phyloP scores from a whole-genome alignment of 2,888 invertebrate species.

The Drosophila lutescens region DNA sequence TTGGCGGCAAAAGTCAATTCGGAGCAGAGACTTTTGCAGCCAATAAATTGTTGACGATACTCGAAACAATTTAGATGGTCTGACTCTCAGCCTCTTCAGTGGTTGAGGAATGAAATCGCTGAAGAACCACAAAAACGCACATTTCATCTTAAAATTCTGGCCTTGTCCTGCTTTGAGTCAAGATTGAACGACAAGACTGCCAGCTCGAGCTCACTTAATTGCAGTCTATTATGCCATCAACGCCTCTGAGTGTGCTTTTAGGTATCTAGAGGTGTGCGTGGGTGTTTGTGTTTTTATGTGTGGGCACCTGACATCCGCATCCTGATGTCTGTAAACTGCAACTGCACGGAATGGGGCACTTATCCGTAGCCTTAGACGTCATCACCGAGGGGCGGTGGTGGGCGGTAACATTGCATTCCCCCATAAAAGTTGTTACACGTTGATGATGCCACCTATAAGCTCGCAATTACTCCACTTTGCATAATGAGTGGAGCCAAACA shows the following conservation, averaged over 20 bases:
- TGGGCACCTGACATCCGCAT: conserved; percentile 61
- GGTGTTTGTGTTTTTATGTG: conserved; percentile 29
- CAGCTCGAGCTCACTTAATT: conserved; percentile 74
- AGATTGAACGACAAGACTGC: conserved; percentile 48
- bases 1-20: conserved; percentile 10
- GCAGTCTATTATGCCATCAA: conserved; percentile 78
- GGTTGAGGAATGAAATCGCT: background rate
- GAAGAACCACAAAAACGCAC: background rate
- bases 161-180: conserved; percentile 43
- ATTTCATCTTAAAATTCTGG: conserved; percentile 32
- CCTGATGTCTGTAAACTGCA: conserved; percentile 64
- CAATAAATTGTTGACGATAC: conserved; percentile 4
- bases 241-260: conserved; percentile 66
- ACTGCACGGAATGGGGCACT: conserved; percentile 59
- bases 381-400: conserved; percentile 10
- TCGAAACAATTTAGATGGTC: conserved; percentile 2
- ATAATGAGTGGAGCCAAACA: conserved; percentile 56
- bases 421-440: conserved; percentile 49
- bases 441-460: conserved; percentile 51
- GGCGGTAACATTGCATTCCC: conserved; percentile 31
- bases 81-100: background rate
- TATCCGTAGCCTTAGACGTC: conserved; percentile 44
- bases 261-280: conserved; percentile 44
- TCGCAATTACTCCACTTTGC: conserved; percentile 71
- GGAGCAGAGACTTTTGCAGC: conserved; percentile 8